Conservation (phyloP, 2,888 invertebrate species). For the Lacanobia wlatinum region DNA sequence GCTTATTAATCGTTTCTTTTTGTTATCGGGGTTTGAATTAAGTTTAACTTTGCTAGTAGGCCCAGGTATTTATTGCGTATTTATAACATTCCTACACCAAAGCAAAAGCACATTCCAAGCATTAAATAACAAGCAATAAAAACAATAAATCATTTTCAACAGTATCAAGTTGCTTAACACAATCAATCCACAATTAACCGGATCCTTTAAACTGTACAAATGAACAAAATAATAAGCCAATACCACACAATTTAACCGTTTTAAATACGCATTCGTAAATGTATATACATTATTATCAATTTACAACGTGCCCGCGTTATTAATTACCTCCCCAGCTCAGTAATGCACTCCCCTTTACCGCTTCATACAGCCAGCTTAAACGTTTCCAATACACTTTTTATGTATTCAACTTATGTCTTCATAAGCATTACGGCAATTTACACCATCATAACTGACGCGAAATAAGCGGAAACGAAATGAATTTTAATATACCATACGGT, state of each 20-base stretch:
- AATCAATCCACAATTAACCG: slow-evolving; percentile 1
- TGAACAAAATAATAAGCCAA: background rate
- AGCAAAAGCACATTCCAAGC: too few species aligned
- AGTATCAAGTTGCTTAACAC: slow-evolving; percentile 1
- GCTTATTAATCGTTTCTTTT: too few species aligned
- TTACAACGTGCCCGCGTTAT: slow-evolving; percentile 24
- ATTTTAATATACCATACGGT: slow-evolving; percentile 57
- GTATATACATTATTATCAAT: slow-evolving; percentile 22
- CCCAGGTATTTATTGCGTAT: too few species aligned
- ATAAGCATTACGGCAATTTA: slow-evolving; percentile 37
- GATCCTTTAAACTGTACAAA: slow-evolving; percentile 1
- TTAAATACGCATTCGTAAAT: slow-evolving; percentile 34
- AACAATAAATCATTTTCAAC: background rate
- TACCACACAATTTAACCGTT: slow-evolving; percentile 9
- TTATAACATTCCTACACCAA: too few species aligned
- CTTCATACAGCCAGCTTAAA: slow-evolving; percentile 7
- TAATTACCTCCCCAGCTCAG: slow-evolving; percentile 29
- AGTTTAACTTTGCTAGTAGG: too few species aligned
- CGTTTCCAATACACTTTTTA: slow-evolving; percentile 49
- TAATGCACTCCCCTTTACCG: slow-evolving; percentile 36
- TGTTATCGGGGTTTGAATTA: background rate
- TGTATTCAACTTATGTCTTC: slow-evolving; percentile 50
- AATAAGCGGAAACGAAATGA: slow-evolving; percentile 46
- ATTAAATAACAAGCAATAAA: too few species aligned
- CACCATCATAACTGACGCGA: slow-evolving; percentile 38